A percentile compares a stretch with the other conserved stretches of the same genome.
Evolutionary conservation across 1,140 invertebrate genomes (phyloP).

Genomic region (Drosophila auraria): DNA sequence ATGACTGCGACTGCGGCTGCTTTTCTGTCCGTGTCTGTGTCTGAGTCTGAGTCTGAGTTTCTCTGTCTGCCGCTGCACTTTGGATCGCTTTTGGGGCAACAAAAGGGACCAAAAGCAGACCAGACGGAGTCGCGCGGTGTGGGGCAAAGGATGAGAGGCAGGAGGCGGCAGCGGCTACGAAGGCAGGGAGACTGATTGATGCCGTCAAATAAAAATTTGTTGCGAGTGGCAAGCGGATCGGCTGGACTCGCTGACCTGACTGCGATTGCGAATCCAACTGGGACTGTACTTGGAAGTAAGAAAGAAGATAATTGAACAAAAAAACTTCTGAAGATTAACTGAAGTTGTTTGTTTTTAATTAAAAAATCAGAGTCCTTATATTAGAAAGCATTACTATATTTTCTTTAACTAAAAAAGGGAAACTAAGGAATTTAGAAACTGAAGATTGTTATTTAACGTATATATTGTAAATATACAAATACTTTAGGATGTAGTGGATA

Average conservation of each 20-base stretch:
- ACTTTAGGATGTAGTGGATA: too few relatives aligned
- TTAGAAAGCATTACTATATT: too few relatives aligned
- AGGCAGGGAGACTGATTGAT: slow-evolving; percentile 70
- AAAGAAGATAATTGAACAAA: slow-evolving; percentile 8
- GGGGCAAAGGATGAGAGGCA: not conserved
- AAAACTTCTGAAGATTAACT: not conserved
- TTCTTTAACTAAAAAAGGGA: not conserved
- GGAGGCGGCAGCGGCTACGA: not conserved
- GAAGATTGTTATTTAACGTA: not conserved
- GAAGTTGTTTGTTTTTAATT: slow-evolving; percentile 1
- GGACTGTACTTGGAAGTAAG: slow-evolving; percentile 31
- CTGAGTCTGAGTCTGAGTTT: slow-evolving; percentile 28
- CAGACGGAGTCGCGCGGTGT: slow-evolving; percentile 24
- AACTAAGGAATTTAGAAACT: not conserved
- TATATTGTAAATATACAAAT: too few relatives aligned
- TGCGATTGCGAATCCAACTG: slow-evolving; percentile 22
- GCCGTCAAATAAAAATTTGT: slow-evolving; percentile 79
- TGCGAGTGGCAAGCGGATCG: slow-evolving; percentile 53
- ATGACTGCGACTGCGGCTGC: slow-evolving; percentile 75
- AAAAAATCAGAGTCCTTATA: too few relatives aligned
- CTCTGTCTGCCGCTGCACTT: slow-evolving; percentile 61
- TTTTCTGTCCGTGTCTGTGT: slow-evolving; percentile 41
- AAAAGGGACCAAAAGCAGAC: slow-evolving; percentile 56
- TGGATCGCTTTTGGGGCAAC: slow-evolving; percentile 74
- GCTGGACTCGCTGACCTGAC: slow-evolving; percentile 33